Percentiles rank a stretch among this genome's conserved stretches.
phyloP scores from a whole-genome alignment of 2,113 vertebrate genomes.

The Pterocles gutturalis region DNA sequence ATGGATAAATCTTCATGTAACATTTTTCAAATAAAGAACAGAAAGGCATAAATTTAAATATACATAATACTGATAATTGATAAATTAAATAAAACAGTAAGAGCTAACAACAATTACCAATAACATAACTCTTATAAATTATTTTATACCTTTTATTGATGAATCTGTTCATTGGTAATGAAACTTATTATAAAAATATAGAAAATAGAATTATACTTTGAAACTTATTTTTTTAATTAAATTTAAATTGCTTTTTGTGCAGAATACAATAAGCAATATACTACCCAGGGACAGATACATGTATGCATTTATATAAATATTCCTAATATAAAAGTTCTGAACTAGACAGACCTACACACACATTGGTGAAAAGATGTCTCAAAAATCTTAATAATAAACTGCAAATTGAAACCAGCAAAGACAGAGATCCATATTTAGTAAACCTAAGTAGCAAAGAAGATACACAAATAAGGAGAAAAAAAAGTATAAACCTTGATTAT shows the following conservation, averaged over 20 bases:
- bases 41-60: background rate
- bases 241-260: background rate
- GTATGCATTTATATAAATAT: background rate
- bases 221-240: background rate
- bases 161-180: accelerated
- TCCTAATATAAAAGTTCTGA: background rate
- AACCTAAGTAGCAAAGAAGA: background rate
- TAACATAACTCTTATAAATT: background rate
- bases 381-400: background rate
- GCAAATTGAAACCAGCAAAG: background rate
- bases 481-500: background rate
- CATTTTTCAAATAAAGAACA: background rate
- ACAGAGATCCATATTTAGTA: background rate
- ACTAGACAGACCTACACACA: background rate
- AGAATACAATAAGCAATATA: background rate
- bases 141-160: background rate
- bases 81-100: background rate
- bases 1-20: too few relatives aligned
- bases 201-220: background rate
- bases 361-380: background rate
- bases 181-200: background rate
- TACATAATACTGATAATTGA: too few relatives aligned
- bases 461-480: background rate
- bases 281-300: background rate
- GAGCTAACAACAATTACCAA: background rate